These are phyloP conservation scores for Pseudoips prasinana DNA, from an alignment of 2,888 invertebrate genomes.

Conservation along the genomic window DNA sequence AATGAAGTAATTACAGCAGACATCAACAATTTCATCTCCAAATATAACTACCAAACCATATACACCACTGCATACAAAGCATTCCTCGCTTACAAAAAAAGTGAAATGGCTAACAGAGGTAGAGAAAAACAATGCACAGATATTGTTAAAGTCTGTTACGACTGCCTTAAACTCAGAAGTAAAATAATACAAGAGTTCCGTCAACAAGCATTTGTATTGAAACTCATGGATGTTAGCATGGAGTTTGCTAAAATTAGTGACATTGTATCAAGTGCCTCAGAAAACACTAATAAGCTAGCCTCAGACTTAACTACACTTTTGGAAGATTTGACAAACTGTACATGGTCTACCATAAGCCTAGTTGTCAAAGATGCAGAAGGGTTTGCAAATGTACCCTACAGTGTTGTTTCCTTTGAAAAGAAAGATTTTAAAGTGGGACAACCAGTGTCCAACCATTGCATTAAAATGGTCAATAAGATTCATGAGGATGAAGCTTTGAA, in stretches of 20 bases:
- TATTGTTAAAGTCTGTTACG: conserved; percentile 80
- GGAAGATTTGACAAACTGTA: conserved; percentile 61
- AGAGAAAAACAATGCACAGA: conserved; percentile 70
- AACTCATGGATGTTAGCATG: conserved; percentile 65
- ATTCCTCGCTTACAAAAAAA: conserved; percentile 65
- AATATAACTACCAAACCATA: conserved; percentile 63
- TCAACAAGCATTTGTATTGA: conserved; percentile 66
- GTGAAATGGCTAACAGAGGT: conserved; percentile 56
- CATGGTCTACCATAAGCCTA: conserved; percentile 69
- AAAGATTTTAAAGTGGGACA: conserved; percentile 74
- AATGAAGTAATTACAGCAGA: conserved; percentile 64
- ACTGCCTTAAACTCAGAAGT: conserved; percentile 78
- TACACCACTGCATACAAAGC: conserved; percentile 68
- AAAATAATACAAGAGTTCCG: conserved; percentile 68
- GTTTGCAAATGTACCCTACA: conserved; percentile 63
- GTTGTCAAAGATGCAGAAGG: conserved; percentile 59
- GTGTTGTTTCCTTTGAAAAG: conserved; percentile 72
- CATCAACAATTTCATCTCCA: conserved; percentile 62
- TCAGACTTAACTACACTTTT: conserved; percentile 47
- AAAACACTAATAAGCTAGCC: conserved; percentile 59
- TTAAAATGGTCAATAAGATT: conserved; percentile 44
- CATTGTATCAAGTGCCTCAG: conserved; percentile 59
- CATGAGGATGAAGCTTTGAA: conserved; percentile 56
- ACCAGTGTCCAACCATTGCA: conserved; percentile 58
- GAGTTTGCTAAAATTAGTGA: conserved; percentile 70